Conservation (phyloP, 2,113 vertebrate species). For the Pteronura brasiliensis region DNA sequence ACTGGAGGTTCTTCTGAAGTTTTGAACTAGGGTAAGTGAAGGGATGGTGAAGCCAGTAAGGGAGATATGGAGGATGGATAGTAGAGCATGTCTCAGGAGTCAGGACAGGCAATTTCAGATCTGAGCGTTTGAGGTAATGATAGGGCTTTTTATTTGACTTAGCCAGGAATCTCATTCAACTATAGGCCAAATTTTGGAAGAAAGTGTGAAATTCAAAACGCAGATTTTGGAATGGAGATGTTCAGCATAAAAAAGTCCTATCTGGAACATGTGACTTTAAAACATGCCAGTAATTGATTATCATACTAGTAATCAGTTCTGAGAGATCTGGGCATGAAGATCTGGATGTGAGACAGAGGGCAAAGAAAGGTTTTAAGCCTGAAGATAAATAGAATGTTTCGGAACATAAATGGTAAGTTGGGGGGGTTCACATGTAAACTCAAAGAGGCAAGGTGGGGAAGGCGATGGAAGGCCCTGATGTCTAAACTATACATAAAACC, state of each 20-base stretch:
- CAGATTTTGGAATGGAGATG: background rate
- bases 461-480: background rate
- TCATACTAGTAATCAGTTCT: background rate
- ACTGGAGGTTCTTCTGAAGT: background rate
- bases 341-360: background rate
- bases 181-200: background rate
- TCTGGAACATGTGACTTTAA: background rate
- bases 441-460: background rate
- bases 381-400: background rate
- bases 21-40: background rate
- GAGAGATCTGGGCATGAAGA: background rate
- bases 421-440: accelerated
- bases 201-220: background rate
- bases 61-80: background rate
- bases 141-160: background rate
- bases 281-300: background rate
- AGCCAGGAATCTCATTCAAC: background rate
- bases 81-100: background rate
- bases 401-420: no score
- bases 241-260: background rate
- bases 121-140: background rate
- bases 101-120: background rate
- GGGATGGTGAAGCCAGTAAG: background rate
- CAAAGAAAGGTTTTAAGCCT: background rate
- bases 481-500: background rate